Evolutionary conservation across 2,797 vertebrate species (phyloP).

Genomic region (Pseudocheirus occidentalis): DNA sequence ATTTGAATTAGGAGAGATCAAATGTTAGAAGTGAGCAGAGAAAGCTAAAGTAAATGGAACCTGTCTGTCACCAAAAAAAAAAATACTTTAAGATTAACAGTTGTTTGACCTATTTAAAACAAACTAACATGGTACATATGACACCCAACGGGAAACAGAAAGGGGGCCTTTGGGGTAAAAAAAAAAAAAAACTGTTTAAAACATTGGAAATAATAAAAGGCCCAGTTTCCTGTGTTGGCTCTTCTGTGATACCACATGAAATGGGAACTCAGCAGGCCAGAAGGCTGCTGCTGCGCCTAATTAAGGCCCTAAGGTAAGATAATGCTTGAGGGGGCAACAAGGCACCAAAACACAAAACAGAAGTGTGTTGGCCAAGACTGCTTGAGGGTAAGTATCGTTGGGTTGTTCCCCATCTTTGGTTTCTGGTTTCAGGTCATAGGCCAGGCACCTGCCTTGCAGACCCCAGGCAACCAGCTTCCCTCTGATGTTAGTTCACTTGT

Average conservation of each 20-base stretch:
- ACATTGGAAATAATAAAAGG: slow-evolving; percentile 66
- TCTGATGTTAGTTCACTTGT: slow-evolving; percentile 49
- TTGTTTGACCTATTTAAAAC: background rate
- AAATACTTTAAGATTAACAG: background rate
- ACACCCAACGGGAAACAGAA: slow-evolving; percentile 18
- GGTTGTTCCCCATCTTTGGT: slow-evolving; percentile 72
- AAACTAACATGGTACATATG: background rate
- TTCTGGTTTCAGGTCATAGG: slow-evolving; percentile 38
- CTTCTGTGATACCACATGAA: slow-evolving; percentile 67
- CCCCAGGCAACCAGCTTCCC: slow-evolving; percentile 35
- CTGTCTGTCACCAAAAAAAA: background rate
- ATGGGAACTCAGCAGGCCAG: slow-evolving; percentile 62
- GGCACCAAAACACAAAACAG: slow-evolving; percentile 60
- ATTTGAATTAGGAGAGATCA: background rate
- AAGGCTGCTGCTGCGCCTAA: slow-evolving; percentile 72
- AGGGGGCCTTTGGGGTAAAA: background rate
- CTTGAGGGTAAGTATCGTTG: slow-evolving; percentile 1
- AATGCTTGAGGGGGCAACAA: slow-evolving; percentile 29
- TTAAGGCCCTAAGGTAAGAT: slow-evolving; percentile 72
- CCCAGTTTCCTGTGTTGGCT: slow-evolving; percentile 54
- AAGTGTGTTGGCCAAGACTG: slow-evolving; percentile 42
- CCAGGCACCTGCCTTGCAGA: slow-evolving; percentile 65
- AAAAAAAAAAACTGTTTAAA: slow-evolving; percentile 53
- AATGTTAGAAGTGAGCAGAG: background rate
- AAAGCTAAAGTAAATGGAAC: background rate